These are phyloP conservation scores for Pterobdella sp. DNA, from an alignment of 2,888 invertebrate genomes.

Conservation along the genomic window DNA sequence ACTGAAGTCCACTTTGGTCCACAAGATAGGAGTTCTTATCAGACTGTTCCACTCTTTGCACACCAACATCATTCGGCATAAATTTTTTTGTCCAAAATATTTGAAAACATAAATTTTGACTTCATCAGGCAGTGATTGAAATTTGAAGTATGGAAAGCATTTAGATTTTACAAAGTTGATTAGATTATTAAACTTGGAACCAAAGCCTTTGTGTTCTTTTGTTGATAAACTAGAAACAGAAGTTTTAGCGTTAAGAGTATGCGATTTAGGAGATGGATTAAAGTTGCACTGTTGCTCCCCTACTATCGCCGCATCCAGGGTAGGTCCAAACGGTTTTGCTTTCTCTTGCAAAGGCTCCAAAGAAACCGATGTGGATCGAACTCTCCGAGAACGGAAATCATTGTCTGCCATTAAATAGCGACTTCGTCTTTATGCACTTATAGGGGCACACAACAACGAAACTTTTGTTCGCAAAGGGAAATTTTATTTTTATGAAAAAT, in stretches of 20 bases:
- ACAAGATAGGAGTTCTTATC: conserved; percentile 42
- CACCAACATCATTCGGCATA: conserved; percentile 42
- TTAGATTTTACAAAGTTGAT: conserved; percentile 20
- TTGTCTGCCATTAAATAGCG: conserved; percentile 7
- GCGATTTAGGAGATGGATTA: background rate
- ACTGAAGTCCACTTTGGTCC: conserved; percentile 46
- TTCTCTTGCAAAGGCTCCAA: background rate
- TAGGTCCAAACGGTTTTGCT: background rate
- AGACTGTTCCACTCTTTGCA: conserved; percentile 44
- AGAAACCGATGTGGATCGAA: conserved; percentile 22
- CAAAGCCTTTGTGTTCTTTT: conserved; percentile 4
- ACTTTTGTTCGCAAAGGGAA: too few relatives aligned
- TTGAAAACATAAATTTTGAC: conserved; percentile 47
- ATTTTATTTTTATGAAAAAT: too few relatives aligned
- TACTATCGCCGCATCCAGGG: conserved; percentile 9
- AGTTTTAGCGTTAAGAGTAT: background rate
- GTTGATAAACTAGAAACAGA: background rate
- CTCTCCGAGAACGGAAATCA: conserved; percentile 14
- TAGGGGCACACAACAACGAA: too few relatives aligned
- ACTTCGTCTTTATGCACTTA: background rate
- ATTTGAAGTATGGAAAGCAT: conserved; percentile 39
- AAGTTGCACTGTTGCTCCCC: background rate
- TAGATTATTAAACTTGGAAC: conserved; percentile 11
- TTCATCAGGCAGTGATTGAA: conserved; percentile 44
- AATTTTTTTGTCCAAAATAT: conserved; percentile 43